Evolutionary conservation across 2,888 invertebrate species (phyloP).

Genomic region (Hirtodrosophila histrioides): DNA sequence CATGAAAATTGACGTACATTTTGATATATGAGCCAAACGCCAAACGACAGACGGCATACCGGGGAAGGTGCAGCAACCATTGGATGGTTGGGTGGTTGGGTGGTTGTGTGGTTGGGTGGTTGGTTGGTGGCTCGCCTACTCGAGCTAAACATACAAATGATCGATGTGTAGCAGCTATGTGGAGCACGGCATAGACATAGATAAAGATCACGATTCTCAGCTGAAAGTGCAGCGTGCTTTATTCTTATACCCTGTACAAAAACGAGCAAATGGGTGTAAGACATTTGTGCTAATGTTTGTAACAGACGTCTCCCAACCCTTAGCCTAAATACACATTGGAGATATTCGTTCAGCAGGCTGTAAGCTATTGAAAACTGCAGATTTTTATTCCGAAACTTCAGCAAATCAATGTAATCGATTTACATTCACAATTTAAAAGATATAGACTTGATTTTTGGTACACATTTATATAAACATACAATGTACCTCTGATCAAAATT

Average conservation of each 20-base stretch:
- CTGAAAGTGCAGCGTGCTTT: constrained; percentile 35
- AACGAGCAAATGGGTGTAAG: not conserved
- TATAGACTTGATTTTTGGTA: too few species aligned
- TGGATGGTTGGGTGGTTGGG: constrained; percentile 5
- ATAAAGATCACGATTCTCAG: constrained; percentile 47
- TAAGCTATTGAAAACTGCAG: too few species aligned
- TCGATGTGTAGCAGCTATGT: constrained; percentile 62
- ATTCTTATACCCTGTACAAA: not conserved
- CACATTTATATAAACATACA: too few species aligned
- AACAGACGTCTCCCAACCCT: too few species aligned
- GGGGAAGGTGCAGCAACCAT: constrained; percentile 18
- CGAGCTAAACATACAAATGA: constrained; percentile 49
- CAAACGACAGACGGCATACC: constrained; percentile 16
- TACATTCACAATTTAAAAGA: too few species aligned
- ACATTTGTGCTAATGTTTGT: too few species aligned
- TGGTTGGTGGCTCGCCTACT: constrained; percentile 21
- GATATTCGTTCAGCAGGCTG: too few species aligned
- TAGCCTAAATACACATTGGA: too few species aligned
- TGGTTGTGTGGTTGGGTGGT: constrained; percentile 2
- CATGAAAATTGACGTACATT: constrained; percentile 80
- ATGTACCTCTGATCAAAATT: too few species aligned
- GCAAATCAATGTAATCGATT: too few species aligned
- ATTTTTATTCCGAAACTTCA: too few species aligned
- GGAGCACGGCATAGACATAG: constrained; percentile 52
- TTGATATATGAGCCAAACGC: constrained; percentile 67